Evolutionary conservation across 2,888 invertebrate genomes (phyloP).

Genomic region (Gastracanthus pulcherrimus): DNA sequence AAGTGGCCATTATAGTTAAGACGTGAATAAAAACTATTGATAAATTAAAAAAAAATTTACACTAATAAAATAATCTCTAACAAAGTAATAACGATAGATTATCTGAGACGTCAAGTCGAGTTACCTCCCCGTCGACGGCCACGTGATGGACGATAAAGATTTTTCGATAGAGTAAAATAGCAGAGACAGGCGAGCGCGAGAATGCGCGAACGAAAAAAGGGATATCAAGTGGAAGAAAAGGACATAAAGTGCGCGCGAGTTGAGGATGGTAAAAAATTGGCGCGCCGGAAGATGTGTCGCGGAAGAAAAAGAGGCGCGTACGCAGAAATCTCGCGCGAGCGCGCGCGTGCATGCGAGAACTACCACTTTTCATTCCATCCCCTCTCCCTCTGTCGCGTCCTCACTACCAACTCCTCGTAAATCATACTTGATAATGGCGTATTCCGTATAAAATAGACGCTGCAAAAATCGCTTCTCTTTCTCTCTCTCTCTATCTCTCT

Average conservation of each 20-base stretch:
- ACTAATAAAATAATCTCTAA: neutral
- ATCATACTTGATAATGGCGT: conserved; percentile 52
- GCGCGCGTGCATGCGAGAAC: conserved; percentile 2
- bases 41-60: too few relatives aligned
- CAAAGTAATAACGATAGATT: neutral
- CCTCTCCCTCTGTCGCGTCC: neutral
- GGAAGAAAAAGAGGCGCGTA: conserved; percentile 12
- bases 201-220: too few relatives aligned
- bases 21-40: too few relatives aligned
- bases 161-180: neutral
- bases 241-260: neutral
- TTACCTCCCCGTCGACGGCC: neutral
- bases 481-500: conserved; percentile 26
- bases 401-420: conserved; percentile 41
- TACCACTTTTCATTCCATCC: conserved; percentile 17
- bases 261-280: conserved; percentile 30
- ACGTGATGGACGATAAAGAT: conserved; percentile 20
- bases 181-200: too few relatives aligned
- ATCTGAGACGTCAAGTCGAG: neutral
- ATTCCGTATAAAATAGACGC: conserved; percentile 32
- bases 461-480: conserved; percentile 14
- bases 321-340: neutral
- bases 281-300: conserved; percentile 11
- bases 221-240: conserved; percentile 23
- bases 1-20: too few relatives aligned